Evolutionary conservation across 2,888 invertebrate genomes (phyloP).

Genomic region (Agrilus biguttatus): DNA sequence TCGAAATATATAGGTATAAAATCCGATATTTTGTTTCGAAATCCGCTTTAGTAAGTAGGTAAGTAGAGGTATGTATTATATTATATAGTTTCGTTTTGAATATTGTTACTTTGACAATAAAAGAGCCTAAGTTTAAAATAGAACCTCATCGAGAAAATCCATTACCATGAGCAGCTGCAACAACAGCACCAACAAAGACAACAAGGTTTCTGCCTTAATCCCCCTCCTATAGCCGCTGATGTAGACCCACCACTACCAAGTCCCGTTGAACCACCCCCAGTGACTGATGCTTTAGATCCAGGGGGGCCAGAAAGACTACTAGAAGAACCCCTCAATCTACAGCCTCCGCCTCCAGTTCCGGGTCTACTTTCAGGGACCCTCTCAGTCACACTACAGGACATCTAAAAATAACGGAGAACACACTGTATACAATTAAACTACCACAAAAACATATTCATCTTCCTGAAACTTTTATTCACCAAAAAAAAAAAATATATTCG

Average conservation of each 20-base stretch:
- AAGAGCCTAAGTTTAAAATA: neutral
- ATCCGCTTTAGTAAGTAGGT: too few species aligned
- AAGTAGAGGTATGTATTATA: too few species aligned
- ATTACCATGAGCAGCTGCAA: slow-evolving; percentile 55
- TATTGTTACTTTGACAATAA: neutral
- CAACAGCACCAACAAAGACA: slow-evolving; percentile 58
- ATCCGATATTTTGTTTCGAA: neutral
- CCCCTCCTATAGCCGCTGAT: slow-evolving; percentile 24
- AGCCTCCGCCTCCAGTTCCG: slow-evolving; percentile 29
- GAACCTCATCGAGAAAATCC: slow-evolving; percentile 8
- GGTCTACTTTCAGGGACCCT: slow-evolving; percentile 29
- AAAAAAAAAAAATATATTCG: too few species aligned
- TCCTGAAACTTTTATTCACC: too few species aligned
- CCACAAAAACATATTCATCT: too few species aligned
- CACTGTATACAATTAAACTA: too few species aligned
- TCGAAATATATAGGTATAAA: neutral
- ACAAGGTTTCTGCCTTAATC: slow-evolving; percentile 40
- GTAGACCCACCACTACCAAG: slow-evolving; percentile 24
- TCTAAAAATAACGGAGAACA: slow-evolving; percentile 22
- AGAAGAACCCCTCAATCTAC: slow-evolving; percentile 29
- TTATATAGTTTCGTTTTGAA: neutral
- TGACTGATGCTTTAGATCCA: slow-evolving; percentile 24
- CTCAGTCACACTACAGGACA: slow-evolving; percentile 45
- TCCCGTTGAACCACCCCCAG: slow-evolving; percentile 21
- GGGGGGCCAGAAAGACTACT: slow-evolving; percentile 27